Percentiles rank a stretch among this genome's conserved stretches.
Evolutionary conservation across 2,113 vertebrate species (phyloP).

Genomic region (Indicator maculatus): DNA sequence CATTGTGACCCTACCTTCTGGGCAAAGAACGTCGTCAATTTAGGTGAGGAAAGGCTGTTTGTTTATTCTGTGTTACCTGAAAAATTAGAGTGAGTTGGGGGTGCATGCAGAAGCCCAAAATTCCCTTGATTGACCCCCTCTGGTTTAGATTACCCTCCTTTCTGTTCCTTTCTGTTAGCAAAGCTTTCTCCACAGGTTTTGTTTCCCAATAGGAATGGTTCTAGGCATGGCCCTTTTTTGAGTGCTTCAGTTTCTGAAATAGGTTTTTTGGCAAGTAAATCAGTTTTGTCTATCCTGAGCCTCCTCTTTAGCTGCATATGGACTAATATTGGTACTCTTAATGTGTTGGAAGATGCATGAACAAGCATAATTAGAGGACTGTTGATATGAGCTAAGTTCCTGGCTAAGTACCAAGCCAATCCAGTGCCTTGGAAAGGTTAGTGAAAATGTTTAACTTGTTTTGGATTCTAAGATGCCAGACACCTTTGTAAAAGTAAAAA

Average conservation of each 20-base stretch:
- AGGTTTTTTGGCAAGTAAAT: not conserved
- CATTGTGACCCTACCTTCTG: slow-evolving; percentile 98
- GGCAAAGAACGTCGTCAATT: slow-evolving; percentile 98
- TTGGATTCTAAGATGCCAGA: too few relatives aligned
- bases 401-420: too few relatives aligned
- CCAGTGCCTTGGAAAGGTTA: too few relatives aligned
- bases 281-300: not conserved
- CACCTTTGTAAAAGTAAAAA: too few relatives aligned
- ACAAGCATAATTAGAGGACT: too few relatives aligned
- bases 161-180: not conserved
- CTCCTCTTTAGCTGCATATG: not conserved
- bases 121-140: not conserved
- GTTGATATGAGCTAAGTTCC: too few relatives aligned
- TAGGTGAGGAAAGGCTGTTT: slow-evolving; percentile 81
- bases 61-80: not conserved
- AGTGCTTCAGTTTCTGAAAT: not conserved
- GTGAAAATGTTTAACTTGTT: too few relatives aligned
- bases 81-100: not conserved
- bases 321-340: too few relatives aligned
- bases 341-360: too few relatives aligned
- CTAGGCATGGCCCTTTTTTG: not conserved
- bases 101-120: not conserved
- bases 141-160: not conserved
- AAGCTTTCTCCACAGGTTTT: not conserved
- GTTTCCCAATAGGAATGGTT: not conserved